phyloP scores from a whole-genome alignment of 1,140 invertebrate species.

The Propsilocerus akamusi region DNA sequence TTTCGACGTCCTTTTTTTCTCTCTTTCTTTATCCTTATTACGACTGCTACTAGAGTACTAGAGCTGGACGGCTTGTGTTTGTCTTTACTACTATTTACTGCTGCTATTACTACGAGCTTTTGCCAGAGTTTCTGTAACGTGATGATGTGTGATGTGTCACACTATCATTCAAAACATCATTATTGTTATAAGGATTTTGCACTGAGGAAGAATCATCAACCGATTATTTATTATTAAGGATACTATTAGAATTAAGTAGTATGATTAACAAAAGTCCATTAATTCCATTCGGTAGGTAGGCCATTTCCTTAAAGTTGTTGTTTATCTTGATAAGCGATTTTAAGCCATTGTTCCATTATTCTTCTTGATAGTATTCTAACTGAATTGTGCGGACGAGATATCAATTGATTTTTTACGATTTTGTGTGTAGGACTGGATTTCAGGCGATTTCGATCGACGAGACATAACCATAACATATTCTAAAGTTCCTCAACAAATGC shows the following conservation, averaged over 20 bases:
- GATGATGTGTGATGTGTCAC: not conserved
- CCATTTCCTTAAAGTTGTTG: constrained; percentile 14
- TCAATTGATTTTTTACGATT: constrained; percentile 73
- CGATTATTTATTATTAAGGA: not conserved
- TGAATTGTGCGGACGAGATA: constrained; percentile 50
- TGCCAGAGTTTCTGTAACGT: constrained; percentile 10
- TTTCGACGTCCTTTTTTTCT: constrained; percentile 27
- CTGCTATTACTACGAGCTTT: constrained; percentile 7
- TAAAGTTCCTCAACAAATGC: constrained; percentile 69
- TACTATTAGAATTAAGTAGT: not conserved
- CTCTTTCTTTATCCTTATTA: constrained; percentile 14
- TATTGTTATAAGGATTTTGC: not conserved
- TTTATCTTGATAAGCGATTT: constrained; percentile 53
- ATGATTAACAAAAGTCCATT: constrained; percentile 12
- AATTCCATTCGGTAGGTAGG: constrained; percentile 15
- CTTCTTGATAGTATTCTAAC: constrained; percentile 52
- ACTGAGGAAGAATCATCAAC: not conserved
- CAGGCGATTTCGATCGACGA: constrained; percentile 71
- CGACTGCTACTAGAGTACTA: constrained; percentile 10
- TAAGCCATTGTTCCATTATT: constrained; percentile 81
- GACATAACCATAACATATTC: constrained; percentile 61
- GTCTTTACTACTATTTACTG: constrained; percentile 10
- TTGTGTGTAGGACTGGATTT: constrained; percentile 84
- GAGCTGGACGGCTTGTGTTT: constrained; percentile 5
- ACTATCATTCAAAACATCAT: not conserved